These are phyloP conservation scores for Glossophaga mutica DNA, from an alignment of 2,797 vertebrate genomes.

Conservation along the genomic window DNA sequence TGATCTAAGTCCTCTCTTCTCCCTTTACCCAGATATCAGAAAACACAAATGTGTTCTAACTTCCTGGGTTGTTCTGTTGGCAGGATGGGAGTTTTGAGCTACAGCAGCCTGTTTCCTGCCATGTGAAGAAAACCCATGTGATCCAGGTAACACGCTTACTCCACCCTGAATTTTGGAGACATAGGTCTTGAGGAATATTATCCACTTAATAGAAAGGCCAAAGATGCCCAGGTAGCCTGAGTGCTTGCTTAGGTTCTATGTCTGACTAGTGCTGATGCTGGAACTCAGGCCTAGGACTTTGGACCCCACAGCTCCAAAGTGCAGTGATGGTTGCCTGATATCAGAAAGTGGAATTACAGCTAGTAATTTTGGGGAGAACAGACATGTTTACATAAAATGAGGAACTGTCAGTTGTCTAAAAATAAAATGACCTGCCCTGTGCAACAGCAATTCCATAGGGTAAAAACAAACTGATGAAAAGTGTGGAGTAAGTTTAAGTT, in stretches of 20 bases:
- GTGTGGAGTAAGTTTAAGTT: neutral
- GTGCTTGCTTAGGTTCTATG: rapidly evolving
- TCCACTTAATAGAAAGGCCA: rapidly evolving
- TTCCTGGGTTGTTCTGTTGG: neutral
- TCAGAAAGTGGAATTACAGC: neutral
- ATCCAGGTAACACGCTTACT: neutral
- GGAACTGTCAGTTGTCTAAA: neutral
- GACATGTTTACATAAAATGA: neutral
- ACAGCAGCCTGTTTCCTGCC: neutral
- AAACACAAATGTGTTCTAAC: neutral
- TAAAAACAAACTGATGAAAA: neutral
- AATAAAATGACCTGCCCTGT: neutral
- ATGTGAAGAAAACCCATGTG: neutral
- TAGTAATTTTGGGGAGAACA: neutral
- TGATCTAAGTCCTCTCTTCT: neutral
- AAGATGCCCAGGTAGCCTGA: neutral
- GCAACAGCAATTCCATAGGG: neutral
- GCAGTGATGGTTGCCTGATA: neutral
- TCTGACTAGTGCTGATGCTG: neutral
- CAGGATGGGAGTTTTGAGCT: neutral
- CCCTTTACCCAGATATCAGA: neutral
- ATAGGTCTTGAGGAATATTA: neutral
- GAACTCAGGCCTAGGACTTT: neutral
- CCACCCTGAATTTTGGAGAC: neutral
- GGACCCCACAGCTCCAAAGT: neutral